Evolutionary conservation across 2,797 vertebrate genomes (phyloP).

Genomic region (Hippopotamyrus pictus): DNA sequence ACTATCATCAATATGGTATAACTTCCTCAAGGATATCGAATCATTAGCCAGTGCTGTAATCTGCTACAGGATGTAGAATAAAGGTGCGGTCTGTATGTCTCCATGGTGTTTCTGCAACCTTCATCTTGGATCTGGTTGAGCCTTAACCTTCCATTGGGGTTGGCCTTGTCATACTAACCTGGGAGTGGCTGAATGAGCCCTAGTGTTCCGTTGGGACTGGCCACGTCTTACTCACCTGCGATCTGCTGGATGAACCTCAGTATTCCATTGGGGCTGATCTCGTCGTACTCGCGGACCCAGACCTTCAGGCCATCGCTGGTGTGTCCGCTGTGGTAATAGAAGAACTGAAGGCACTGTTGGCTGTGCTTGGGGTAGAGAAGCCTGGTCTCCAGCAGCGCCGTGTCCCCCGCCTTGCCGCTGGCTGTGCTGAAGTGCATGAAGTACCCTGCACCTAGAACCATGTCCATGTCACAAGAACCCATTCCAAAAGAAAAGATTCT

Average conservation of each 20-base stretch:
- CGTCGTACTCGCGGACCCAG: conserved; percentile 55
- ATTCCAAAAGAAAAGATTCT: neutral
- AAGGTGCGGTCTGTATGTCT: neutral
- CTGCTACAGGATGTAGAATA: neutral
- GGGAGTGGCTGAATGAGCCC: neutral
- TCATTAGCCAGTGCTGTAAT: neutral
- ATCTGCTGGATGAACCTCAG: conserved; percentile 20
- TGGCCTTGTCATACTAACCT: too few relatives aligned
- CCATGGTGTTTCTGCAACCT: neutral
- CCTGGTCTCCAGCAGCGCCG: conserved; percentile 73
- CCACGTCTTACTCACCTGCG: neutral
- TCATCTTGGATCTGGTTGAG: neutral
- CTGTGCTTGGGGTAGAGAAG: conserved; percentile 74
- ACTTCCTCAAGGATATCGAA: neutral
- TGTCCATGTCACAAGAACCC: neutral
- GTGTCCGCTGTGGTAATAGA: conserved; percentile 70
- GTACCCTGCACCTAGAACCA: conserved; percentile 69
- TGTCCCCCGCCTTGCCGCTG: conserved; percentile 40
- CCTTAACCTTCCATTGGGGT: neutral
- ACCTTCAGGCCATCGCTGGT: conserved; percentile 60
- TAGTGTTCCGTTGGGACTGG: neutral
- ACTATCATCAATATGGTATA: neutral
- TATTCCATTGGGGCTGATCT: conserved; percentile 17
- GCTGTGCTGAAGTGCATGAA: conserved; percentile 81
- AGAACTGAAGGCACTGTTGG: conserved; percentile 87